Percentiles rank a stretch among this genome's conserved stretches.
Conservation (phyloP, 2,888 invertebrate genomes). For the Dolomedes plantarius region DNA sequence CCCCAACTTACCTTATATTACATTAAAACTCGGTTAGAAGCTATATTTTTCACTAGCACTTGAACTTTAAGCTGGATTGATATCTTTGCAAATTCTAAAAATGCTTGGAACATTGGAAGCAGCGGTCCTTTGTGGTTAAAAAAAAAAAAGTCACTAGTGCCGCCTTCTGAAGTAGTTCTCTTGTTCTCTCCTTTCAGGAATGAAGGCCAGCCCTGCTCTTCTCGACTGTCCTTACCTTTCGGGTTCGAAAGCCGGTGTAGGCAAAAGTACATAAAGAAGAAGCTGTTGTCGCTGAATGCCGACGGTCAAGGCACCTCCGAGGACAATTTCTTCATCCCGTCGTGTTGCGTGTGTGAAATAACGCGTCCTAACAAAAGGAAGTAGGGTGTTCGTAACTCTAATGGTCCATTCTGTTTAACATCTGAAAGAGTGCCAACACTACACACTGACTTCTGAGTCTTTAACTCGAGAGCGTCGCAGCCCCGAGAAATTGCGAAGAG, state of each 20-base stretch:
- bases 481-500: not conserved
- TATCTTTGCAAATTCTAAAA: too few relatives aligned
- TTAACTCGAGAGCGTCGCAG: not conserved
- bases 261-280: constrained; percentile 74
- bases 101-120: too few relatives aligned
- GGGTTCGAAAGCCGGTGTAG: constrained; percentile 73
- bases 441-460: not conserved
- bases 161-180: not conserved
- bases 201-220: constrained; percentile 72
- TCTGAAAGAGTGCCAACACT: constrained; percentile 1
- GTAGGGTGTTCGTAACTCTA: not conserved
- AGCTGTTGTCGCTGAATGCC: constrained; percentile 72
- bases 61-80: too few relatives aligned
- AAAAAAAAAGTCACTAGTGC: too few relatives aligned
- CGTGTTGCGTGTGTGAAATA: constrained; percentile 74
- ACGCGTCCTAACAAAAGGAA: constrained; percentile 14
- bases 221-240: constrained; percentile 73
- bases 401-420: constrained; percentile 5
- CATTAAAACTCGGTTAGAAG: too few relatives aligned
- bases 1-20: too few relatives aligned
- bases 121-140: too few relatives aligned
- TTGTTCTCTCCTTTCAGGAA: constrained; percentile 36
- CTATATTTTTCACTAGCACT: too few relatives aligned
- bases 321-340: constrained; percentile 74
- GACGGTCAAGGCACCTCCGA: constrained; percentile 73